Percentiles rank a stretch among this genome's conserved stretches.
Conservation (phyloP, 35 echinoderm and acorn worm genomes). For the Lytechinus pictus region DNA sequence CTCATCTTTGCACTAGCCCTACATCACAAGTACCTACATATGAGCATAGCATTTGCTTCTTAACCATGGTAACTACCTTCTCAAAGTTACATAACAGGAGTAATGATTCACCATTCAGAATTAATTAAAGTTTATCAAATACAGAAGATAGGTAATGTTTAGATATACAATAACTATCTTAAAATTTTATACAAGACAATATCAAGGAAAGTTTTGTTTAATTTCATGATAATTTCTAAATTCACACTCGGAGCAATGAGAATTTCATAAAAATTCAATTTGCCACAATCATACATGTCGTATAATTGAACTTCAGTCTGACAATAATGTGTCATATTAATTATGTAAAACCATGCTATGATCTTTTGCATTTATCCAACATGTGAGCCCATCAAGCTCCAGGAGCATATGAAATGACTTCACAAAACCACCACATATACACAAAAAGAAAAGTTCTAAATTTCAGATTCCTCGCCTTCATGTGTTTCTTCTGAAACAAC, state of each 20-base stretch:
- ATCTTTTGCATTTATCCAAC: background rate
- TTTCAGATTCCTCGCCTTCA: constrained; percentile 40
- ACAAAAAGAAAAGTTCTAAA: constrained; percentile 20
- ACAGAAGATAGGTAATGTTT: background rate
- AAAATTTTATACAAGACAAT: background rate
- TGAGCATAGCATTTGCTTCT: background rate
- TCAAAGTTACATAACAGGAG: background rate
- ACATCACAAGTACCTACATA: constrained; percentile 8
- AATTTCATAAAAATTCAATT: background rate
- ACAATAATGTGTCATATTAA: background rate
- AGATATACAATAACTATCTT: background rate
- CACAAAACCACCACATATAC: background rate
- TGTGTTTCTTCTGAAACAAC: background rate
- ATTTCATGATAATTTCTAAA: background rate
- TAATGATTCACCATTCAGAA: background rate
- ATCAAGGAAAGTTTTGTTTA: background rate
- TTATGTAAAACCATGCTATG: background rate
- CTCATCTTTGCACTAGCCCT: constrained; percentile 46
- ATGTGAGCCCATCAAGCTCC: background rate
- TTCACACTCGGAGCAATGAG: background rate
- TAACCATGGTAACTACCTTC: background rate
- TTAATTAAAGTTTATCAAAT: background rate
- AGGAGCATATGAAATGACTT: background rate
- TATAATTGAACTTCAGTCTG: background rate
- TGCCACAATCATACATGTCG: background rate